phyloP scores from a whole-genome alignment of 1,140 invertebrate genomes.

The Zaprionus lachaisei region DNA sequence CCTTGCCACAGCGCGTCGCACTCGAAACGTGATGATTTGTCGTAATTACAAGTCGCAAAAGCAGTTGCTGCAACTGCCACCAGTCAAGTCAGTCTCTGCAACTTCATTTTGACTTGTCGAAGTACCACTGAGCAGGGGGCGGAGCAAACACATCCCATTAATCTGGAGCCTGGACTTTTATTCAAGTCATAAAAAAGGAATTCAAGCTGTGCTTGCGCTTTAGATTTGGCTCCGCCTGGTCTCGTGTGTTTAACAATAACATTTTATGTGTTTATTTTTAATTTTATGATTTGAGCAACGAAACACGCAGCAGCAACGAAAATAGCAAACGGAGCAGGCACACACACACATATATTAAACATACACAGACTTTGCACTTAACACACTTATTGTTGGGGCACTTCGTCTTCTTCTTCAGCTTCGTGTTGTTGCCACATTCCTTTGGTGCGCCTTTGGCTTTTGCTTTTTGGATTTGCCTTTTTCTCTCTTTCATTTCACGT shows the following conservation, averaged over 20 bases:
- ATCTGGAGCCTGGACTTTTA: background rate
- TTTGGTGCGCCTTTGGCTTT: slow-evolving; percentile 53
- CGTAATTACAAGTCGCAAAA: slow-evolving; percentile 61
- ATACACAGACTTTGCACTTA: slow-evolving; percentile 49
- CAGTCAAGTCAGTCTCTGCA: background rate
- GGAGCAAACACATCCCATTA: background rate
- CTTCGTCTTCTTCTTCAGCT: slow-evolving; percentile 26
- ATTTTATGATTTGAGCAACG: slow-evolving; percentile 72
- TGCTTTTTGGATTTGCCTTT: slow-evolving; percentile 67
- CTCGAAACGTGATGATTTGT: slow-evolving; percentile 78
- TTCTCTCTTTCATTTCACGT: slow-evolving; percentile 23
- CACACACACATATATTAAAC: slow-evolving; percentile 27
- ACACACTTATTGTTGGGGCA: slow-evolving; percentile 56
- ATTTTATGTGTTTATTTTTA: slow-evolving; percentile 77
- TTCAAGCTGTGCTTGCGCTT: slow-evolving; percentile 41
- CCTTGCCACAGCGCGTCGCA: slow-evolving; percentile 45
- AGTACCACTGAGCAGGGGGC: background rate
- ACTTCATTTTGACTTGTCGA: background rate
- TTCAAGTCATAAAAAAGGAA: slow-evolving; percentile 52
- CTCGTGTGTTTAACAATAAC: slow-evolving; percentile 62
- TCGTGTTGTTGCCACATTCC: slow-evolving; percentile 19
- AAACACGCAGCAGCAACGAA: slow-evolving; percentile 65
- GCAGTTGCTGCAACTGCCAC: slow-evolving; percentile 18
- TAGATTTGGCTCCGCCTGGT: slow-evolving; percentile 12
- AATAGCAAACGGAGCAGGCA: slow-evolving; percentile 53